phyloP scores from a whole-genome alignment of 1,140 invertebrate genomes.

The Drosophila subpulchrella region DNA sequence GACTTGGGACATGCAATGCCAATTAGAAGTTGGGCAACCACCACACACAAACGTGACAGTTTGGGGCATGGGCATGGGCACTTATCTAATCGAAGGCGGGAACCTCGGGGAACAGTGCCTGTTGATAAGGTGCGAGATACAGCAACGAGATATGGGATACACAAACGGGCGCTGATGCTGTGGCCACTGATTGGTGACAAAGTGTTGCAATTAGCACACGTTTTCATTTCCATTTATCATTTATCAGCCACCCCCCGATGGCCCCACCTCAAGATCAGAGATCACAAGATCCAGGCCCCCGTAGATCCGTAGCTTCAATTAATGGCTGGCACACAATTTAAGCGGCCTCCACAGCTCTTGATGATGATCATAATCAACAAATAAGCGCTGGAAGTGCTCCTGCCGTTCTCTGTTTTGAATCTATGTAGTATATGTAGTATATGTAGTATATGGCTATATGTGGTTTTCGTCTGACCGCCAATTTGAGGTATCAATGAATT shows the following conservation, averaged over 20 bases:
- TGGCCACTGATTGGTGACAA: conserved; percentile 58
- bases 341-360: conserved; percentile 39
- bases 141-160: conserved; percentile 10
- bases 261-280: conserved; percentile 45
- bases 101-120: conserved; percentile 7
- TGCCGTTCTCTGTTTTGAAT: conserved; percentile 4
- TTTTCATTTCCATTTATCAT: conserved; percentile 30
- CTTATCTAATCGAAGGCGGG: conserved; percentile 65
- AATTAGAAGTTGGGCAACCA: conserved; percentile 73
- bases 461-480: conserved; percentile 50
- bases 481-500: conserved; percentile 63
- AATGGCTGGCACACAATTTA: conserved; percentile 41
- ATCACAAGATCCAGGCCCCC: conserved; percentile 39
- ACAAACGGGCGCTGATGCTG: conserved; percentile 33
- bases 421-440: conserved; percentile 5
- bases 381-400: conserved; percentile 22
- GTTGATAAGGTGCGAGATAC: conserved; percentile 29
- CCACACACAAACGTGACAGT: conserved; percentile 31
- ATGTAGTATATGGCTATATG: not conserved
- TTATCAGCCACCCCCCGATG: not conserved
- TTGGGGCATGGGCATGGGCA: conserved; percentile 3
- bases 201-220: conserved; percentile 70
- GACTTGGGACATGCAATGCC: conserved; percentile 65
- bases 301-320: conserved; percentile 47
- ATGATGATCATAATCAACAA: conserved; percentile 53